These are phyloP conservation scores for Lamprologus speciosus DNA, from an alignment of 2,113 vertebrate species.

Conservation along the genomic window DNA sequence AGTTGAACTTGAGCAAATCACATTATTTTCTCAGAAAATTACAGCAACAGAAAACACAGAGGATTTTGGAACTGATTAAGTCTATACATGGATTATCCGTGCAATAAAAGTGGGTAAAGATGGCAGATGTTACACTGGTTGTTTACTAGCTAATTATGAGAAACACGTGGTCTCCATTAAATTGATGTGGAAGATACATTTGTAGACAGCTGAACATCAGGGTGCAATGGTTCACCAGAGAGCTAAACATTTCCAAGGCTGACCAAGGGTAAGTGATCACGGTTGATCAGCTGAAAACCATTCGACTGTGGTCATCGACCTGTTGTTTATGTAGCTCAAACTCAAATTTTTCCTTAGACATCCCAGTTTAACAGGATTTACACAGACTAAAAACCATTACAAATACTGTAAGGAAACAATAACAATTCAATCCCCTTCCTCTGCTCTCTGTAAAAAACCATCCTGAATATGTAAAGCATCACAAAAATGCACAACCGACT, in stretches of 20 bases:
- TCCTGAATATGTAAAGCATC: background rate
- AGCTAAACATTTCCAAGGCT: background rate
- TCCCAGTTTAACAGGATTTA: background rate
- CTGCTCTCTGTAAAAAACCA: background rate
- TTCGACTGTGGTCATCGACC: rapidly evolving
- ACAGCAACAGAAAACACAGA: background rate
- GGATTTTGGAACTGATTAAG: background rate
- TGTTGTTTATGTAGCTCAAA: background rate
- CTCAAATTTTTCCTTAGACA: background rate
- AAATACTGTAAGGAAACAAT: background rate
- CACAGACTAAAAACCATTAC: background rate
- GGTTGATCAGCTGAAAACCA: background rate
- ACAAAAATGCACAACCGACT: background rate
- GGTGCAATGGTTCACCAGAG: background rate
- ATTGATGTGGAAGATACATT: background rate
- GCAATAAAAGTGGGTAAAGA: background rate
- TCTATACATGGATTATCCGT: background rate
- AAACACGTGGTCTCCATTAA: background rate
- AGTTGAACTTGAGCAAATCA: background rate
- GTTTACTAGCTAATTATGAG: background rate
- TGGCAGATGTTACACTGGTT: background rate
- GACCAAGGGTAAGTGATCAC: background rate
- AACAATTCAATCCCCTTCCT: background rate
- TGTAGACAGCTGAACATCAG: background rate
- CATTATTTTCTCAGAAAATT: background rate